phyloP scores from a whole-genome alignment of 1,140 invertebrate genomes.

The Halictus rubicundus region DNA sequence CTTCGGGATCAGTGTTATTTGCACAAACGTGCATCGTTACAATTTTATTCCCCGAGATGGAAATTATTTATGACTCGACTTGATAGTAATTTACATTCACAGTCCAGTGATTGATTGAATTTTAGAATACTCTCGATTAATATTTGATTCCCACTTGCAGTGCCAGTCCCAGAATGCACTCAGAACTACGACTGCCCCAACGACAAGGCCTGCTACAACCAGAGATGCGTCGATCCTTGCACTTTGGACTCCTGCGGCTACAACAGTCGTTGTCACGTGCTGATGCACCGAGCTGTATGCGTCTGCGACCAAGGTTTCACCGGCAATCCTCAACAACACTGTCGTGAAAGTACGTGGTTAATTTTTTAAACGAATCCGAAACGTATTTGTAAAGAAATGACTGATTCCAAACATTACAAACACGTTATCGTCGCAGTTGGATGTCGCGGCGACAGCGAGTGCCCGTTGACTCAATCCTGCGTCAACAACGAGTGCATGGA shows the following conservation, averaged over 20 bases:
- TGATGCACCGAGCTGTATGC: conserved; percentile 91
- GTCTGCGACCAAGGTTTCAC: conserved; percentile 91
- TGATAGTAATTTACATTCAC: no score
- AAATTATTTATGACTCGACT: no score
- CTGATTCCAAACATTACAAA: no score
- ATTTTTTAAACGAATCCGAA: neutral
- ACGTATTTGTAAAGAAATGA: no score
- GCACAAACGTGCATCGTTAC: no score
- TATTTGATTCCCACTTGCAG: conserved; percentile 49
- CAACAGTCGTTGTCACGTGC: conserved; percentile 91
- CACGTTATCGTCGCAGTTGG: conserved; percentile 83
- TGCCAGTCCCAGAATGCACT: conserved; percentile 88
- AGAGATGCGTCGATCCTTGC: conserved; percentile 90
- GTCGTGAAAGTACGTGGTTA: conserved; percentile 85
- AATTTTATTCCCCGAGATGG: no score
- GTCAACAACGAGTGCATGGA: conserved; percentile 91
- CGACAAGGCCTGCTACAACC: conserved; percentile 90
- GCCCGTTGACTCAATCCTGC: conserved; percentile 90
- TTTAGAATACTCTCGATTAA: neutral
- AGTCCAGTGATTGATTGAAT: no score
- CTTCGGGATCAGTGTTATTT: neutral
- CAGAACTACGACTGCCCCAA: conserved; percentile 91
- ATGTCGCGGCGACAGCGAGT: conserved; percentile 92
- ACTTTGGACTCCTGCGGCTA: conserved; percentile 86
- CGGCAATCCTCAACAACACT: conserved; percentile 91